Evolutionary conservation across 2,797 vertebrate genomes (phyloP), one percentile per base, ranked within the genome.

Genomic region (Leuciscus waleckii): DNA sequence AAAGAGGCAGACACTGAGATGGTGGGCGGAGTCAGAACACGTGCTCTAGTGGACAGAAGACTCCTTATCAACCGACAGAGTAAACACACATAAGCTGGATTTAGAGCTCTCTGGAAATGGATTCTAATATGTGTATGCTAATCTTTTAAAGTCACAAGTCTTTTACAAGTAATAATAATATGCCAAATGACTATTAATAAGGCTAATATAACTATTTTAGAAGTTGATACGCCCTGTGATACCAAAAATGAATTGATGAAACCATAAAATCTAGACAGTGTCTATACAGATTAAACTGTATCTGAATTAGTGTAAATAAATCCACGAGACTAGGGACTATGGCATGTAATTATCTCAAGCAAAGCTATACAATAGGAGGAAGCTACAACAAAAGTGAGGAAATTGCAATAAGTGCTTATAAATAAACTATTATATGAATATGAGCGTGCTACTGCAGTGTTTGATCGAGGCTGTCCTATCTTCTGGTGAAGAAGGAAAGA

Each of bases 21-120:
- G 89, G 93, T 46, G 90, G 93, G 88, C 82, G 82, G 87, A 82
- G 87, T 65, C 87, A 65, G 43, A 16, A 56, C 84, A 71, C 69
- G 11, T 7, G 87, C 74, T 67, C 90, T 89, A 90, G 90, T 92
- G 69, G 43, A 79, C 82, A 68, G 46, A 32, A 54, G 73, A 58
- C 76, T 58, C 76, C 76, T 71, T 79, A 79, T 79, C 76, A 85
- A 79, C 83, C n/a, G 13, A n/a, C 43, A 49, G 21, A 37, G 76
- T 79, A n/a, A 73, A 85, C 68, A 85, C 14, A 63, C 73, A 43
- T n/a, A 23, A 78, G 5, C 13, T 54, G 5, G 29, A 69, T 51
- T 76, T 3, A 51, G 26, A 73, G 69, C 21, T 63, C 32, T n/a
- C 11, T 13, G 35, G 10, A 70, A 83, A 37, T 11, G 32, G n/a